These are phyloP conservation scores for Thunnus thynnus DNA, from an alignment of 2,113 vertebrate genomes.

Conservation along the genomic window DNA sequence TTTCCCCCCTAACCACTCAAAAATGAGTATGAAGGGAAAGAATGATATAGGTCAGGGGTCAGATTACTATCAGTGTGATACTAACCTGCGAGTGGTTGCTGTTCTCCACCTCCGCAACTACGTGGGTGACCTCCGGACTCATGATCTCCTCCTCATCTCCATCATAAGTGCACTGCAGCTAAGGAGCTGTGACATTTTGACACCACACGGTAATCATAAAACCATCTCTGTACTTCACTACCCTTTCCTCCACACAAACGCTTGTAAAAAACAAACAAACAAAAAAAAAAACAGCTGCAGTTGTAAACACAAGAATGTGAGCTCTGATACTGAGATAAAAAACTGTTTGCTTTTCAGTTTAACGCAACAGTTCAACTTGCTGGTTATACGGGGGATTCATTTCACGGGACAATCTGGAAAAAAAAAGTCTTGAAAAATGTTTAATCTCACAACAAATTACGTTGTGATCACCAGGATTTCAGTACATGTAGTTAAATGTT, in stretches of 20 bases:
- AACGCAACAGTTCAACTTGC: too few relatives aligned
- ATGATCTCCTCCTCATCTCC: constrained; percentile 84
- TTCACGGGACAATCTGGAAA: too few relatives aligned
- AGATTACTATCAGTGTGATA: background rate
- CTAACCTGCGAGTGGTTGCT: constrained; percentile 76
- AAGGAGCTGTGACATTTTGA: constrained; percentile 67
- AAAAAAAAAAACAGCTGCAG: too few relatives aligned
- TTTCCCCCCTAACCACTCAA: background rate
- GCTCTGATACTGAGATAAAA: too few relatives aligned
- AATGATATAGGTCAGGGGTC: background rate
- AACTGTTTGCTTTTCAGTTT: too few relatives aligned
- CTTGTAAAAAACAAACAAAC: too few relatives aligned
- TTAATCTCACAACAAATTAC: too few relatives aligned
- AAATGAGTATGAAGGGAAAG: background rate
- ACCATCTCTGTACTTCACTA: background rate
- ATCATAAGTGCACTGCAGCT: constrained; percentile 80
- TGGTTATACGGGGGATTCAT: too few relatives aligned
- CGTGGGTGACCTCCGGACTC: constrained; percentile 83
- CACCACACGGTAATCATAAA: background rate
- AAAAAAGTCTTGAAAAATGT: too few relatives aligned
- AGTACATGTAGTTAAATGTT: background rate
- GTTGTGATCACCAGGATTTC: too few relatives aligned
- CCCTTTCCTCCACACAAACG: too few relatives aligned
- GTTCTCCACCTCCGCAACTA: constrained; percentile 81
- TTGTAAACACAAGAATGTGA: too few relatives aligned